phyloP scores from a whole-genome alignment of 2,797 vertebrate genomes.

The Pangasius krempfi region DNA sequence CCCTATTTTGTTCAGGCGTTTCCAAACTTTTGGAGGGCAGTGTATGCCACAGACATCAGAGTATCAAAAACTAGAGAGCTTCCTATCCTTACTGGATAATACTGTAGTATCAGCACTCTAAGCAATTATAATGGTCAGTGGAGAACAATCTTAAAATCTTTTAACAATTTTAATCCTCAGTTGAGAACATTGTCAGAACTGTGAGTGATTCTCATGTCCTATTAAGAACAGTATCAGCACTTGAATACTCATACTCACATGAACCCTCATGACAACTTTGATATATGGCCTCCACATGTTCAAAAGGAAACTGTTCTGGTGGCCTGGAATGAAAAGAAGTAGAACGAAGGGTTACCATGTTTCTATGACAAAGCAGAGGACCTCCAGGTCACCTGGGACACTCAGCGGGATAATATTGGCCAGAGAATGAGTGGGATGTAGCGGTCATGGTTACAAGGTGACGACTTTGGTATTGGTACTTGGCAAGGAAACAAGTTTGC shows the following conservation, averaged over 20 bases:
- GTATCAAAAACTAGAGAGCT: not conserved
- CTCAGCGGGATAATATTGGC: not conserved
- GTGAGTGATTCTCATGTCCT: too few relatives aligned
- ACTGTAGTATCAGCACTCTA: not conserved
- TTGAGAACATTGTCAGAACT: too few relatives aligned
- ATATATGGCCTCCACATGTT: not conserved
- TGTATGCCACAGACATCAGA: too few relatives aligned
- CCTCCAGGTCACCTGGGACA: not conserved
- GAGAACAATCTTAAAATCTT: too few relatives aligned
- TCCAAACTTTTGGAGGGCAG: too few relatives aligned
- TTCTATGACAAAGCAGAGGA: not conserved
- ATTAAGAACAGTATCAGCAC: too few relatives aligned
- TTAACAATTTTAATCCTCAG: too few relatives aligned
- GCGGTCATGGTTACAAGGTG: not conserved
- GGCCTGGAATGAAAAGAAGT: not conserved
- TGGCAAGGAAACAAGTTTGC: not conserved
- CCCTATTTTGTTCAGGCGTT: too few relatives aligned
- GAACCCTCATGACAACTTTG: not conserved
- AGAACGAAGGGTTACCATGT: not conserved
- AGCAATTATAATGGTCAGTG: too few relatives aligned
- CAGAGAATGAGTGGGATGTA: not conserved
- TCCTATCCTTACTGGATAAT: not conserved
- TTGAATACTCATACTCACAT: too few relatives aligned
- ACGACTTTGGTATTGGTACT: not conserved
- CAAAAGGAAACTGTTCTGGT: not conserved